Conservation (phyloP, 2,888 invertebrate genomes). For the Trichopria drosophilae region DNA sequence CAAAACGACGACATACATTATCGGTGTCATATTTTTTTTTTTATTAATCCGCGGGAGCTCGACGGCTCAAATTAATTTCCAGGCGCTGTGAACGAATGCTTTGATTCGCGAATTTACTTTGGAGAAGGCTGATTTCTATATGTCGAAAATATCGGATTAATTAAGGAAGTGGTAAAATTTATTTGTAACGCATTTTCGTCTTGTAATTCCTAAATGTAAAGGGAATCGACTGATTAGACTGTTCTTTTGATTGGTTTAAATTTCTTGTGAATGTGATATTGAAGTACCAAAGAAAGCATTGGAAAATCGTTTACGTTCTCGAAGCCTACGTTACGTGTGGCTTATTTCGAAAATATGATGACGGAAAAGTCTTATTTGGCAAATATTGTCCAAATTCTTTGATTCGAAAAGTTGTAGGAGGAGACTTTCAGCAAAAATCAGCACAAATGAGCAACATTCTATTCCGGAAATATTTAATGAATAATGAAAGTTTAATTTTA, state of each 20-base stretch:
- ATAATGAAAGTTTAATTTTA: too few relatives aligned
- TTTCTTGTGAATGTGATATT: conserved; percentile 57
- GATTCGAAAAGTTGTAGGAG: too few relatives aligned
- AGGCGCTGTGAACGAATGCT: conserved; percentile 56
- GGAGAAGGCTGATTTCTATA: conserved; percentile 57
- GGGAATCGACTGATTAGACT: conserved; percentile 55
- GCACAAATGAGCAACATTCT: too few relatives aligned
- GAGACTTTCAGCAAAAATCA: too few relatives aligned
- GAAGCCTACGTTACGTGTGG: conserved; percentile 28
- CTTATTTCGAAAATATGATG: conserved; percentile 18
- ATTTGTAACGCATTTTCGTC: conserved; percentile 41
- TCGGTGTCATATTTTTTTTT: too few relatives aligned
- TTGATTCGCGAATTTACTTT: conserved; percentile 53
- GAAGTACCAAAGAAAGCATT: conserved; percentile 59
- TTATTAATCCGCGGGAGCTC: too few relatives aligned
- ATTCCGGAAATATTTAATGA: too few relatives aligned
- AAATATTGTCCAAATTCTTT: too few relatives aligned
- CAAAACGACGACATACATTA: too few relatives aligned
- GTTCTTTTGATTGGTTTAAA: conserved; percentile 52
- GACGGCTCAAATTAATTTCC: conserved; percentile 49
- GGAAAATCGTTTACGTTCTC: conserved; percentile 50
- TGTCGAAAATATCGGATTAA: conserved; percentile 50
- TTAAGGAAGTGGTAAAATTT: conserved; percentile 46
- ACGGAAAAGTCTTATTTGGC: conserved; percentile 27
- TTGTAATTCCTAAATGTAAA: conserved; percentile 43